Percentiles rank a stretch among this genome's conserved stretches.
Conservation (phyloP, 2,797 vertebrate species). For the Lagorchestes hirsutus region DNA sequence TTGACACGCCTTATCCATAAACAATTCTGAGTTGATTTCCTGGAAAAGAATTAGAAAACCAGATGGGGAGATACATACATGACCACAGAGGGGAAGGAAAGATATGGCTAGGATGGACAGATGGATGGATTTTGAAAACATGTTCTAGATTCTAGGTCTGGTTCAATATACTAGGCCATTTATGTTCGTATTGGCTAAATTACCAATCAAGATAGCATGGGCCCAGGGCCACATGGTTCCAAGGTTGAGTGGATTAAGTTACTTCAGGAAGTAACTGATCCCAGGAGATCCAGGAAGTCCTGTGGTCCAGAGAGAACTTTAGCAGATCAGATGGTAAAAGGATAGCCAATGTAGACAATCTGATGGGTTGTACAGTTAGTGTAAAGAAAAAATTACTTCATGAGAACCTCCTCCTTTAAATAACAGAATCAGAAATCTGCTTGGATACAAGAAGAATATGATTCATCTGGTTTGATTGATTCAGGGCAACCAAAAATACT, state of each 20-base stretch:
- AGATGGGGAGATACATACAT: neutral
- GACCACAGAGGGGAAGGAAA: neutral
- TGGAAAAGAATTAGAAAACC: neutral
- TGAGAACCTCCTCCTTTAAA: neutral
- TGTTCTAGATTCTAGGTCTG: neutral
- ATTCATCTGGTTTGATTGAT: neutral
- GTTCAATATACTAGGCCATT: neutral
- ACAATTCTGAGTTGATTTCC: neutral
- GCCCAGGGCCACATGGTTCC: neutral
- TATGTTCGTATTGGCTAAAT: neutral
- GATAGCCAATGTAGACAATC: neutral
- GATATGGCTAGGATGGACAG: neutral
- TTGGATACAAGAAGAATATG: neutral
- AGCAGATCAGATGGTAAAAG: neutral
- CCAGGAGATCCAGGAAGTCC: neutral
- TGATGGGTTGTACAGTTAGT: neutral
- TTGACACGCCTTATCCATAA: neutral
- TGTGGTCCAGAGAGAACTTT: neutral
- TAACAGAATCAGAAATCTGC: neutral
- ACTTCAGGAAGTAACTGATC: neutral
- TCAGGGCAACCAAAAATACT: neutral
- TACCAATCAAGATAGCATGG: neutral
- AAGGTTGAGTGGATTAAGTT: neutral
- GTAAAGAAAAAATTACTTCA: neutral
- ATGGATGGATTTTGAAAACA: neutral